Evolutionary conservation across 2,113 vertebrate genomes (phyloP).

Genomic region (Varanus salvator): DNA sequence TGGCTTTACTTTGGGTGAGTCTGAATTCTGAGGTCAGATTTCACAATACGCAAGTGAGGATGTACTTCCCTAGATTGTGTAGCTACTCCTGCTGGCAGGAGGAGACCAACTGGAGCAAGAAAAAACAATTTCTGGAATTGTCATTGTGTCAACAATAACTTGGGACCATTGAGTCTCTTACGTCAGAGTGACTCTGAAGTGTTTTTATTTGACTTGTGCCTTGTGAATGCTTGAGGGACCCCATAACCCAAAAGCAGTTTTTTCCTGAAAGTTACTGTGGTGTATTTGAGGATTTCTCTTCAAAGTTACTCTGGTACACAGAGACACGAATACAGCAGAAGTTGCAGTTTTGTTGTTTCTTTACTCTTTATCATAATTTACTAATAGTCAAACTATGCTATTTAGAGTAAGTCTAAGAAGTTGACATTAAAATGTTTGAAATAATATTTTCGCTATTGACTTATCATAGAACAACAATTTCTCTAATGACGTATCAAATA

Average conservation of each 20-base stretch:
- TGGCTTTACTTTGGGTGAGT: too few species aligned
- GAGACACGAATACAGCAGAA: neutral
- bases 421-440: conserved; percentile 52
- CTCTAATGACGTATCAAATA: conserved; percentile 1
- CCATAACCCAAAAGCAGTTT: neutral
- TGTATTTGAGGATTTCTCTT: neutral
- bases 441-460: conserved; percentile 52
- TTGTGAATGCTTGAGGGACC: neutral
- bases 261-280: neutral
- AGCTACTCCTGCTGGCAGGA: too few species aligned
- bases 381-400: neutral
- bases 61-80: too few species aligned
- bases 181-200: neutral
- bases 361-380: neutral
- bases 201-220: neutral
- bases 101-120: too few species aligned
- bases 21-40: too few species aligned
- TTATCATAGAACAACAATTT: conserved; percentile 16
- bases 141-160: neutral
- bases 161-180: neutral
- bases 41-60: too few species aligned
- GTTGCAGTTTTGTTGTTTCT: neutral
- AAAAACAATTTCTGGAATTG: too few species aligned
- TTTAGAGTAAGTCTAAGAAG: rapidly evolving
- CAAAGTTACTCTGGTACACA: neutral